A percentile compares a stretch with the other conserved stretches of the same genome.
Conservation (phyloP, 30 jellyfish, hydroid and myxozoan species). For the Aurelia aurita complex sp. Pacific region DNA sequence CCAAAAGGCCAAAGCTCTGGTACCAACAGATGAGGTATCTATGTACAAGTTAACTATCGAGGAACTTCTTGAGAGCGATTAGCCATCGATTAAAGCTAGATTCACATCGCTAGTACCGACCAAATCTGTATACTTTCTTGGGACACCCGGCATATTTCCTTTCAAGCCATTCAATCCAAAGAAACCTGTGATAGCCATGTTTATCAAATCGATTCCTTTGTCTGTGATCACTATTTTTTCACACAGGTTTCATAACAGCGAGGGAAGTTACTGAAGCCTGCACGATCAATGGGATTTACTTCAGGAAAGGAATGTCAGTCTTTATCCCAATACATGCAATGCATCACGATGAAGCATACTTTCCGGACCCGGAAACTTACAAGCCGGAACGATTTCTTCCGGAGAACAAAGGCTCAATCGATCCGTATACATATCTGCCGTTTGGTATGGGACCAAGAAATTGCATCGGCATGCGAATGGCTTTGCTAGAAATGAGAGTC, state of each 20-base stretch:
- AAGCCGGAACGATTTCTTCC: slow-evolving; percentile 26
- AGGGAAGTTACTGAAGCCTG: slow-evolving; percentile 15
- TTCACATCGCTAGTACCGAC: too few species aligned
- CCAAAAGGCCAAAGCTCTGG: too few species aligned
- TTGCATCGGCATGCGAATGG: slow-evolving; percentile 65
- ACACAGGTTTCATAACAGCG: slow-evolving; percentile 13
- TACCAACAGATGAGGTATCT: too few species aligned
- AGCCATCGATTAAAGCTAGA: too few species aligned
- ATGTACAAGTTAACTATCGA: too few species aligned
- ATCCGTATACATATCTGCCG: slow-evolving; percentile 20
- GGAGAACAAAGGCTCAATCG: slow-evolving; percentile 14
- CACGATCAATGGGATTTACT: slow-evolving; percentile 17
- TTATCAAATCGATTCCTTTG: too few species aligned
- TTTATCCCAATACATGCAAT: slow-evolving; percentile 29
- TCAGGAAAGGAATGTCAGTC: neutral
- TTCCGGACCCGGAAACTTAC: slow-evolving; percentile 42
- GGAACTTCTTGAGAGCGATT: too few species aligned
- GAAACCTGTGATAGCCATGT: too few species aligned
- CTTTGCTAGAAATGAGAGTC: slow-evolving; percentile 40
- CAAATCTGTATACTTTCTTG: too few species aligned
- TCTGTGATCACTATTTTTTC: neutral
- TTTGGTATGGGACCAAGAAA: slow-evolving; percentile 54
- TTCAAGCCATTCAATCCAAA: too few species aligned
- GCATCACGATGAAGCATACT: slow-evolving; percentile 35
- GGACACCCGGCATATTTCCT: too few species aligned